These are phyloP conservation scores for Leptarthrus brevirostris DNA, from an alignment of 2,888 invertebrate species.

Conservation along the genomic window DNA sequence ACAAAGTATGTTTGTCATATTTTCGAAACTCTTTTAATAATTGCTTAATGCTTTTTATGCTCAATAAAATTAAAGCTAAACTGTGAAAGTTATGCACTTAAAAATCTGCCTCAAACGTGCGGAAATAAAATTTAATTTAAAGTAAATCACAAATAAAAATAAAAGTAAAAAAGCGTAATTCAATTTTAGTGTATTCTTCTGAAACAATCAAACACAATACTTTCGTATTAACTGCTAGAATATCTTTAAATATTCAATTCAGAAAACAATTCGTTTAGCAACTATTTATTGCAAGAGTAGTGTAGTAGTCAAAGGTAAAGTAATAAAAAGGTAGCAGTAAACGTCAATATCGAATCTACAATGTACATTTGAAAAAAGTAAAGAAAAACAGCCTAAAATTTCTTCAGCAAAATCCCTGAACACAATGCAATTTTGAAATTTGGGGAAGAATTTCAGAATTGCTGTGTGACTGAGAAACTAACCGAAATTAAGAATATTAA, in stretches of 20 bases:
- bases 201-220: slow-evolving; percentile 34
- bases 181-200: too few relatives aligned
- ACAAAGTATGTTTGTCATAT: background rate
- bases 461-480: slow-evolving; percentile 57
- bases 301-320: background rate
- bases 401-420: background rate
- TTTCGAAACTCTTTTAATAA: slow-evolving; percentile 51
- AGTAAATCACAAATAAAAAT: too few relatives aligned
- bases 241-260: slow-evolving; percentile 5
- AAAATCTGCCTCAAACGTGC: slow-evolving; percentile 54
- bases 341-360: background rate
- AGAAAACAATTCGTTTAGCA: background rate
- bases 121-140: slow-evolving; percentile 52
- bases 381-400: background rate
- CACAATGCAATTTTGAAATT: slow-evolving; percentile 61
- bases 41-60: slow-evolving; percentile 60
- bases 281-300: background rate
- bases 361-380: background rate
- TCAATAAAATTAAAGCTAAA: slow-evolving; percentile 64
- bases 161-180: too few relatives aligned
- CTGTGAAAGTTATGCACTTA: slow-evolving; percentile 61
- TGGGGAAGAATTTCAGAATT: slow-evolving; percentile 67
- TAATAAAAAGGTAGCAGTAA: slow-evolving; percentile 2
- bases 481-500: background rate
- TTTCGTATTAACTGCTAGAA: background rate